Conservation (phyloP, 1,140 invertebrate species). For the Drosophila watanabei region DNA sequence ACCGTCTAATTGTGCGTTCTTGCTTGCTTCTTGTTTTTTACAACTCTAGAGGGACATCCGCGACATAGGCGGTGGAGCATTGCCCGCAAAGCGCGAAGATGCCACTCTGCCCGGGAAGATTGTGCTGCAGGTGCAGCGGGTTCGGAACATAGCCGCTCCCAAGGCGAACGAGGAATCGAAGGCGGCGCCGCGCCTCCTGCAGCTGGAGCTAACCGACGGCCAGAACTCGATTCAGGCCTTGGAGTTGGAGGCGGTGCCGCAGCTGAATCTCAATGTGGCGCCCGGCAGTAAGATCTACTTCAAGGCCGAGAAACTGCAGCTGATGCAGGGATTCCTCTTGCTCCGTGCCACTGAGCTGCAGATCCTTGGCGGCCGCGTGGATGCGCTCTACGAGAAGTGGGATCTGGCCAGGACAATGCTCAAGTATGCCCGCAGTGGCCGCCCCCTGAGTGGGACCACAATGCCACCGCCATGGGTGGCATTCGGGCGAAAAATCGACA, state of each 20-base stretch:
- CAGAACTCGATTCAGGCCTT: constrained; percentile 90
- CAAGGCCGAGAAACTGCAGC: constrained; percentile 87
- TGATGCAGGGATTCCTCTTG: constrained; percentile 90
- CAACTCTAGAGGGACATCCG: constrained; percentile 91
- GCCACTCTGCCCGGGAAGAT: constrained; percentile 88
- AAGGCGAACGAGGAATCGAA: constrained; percentile 95
- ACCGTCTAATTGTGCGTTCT: background rate
- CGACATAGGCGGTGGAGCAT: constrained; percentile 89
- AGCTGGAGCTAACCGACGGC: constrained; percentile 94
- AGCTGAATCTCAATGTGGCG: constrained; percentile 90
- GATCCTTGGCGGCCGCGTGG: constrained; percentile 93
- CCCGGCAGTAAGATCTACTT: constrained; percentile 91
- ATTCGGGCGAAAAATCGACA: constrained; percentile 92
- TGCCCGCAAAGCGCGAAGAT: constrained; percentile 88
- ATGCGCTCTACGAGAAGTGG: constrained; percentile 95
- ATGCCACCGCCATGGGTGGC: constrained; percentile 96
- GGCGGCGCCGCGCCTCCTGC: constrained; percentile 92
- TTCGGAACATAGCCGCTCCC: constrained; percentile 95
- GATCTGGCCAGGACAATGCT: constrained; percentile 93
- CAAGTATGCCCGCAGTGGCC: constrained; percentile 89
- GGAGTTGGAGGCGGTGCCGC: constrained; percentile 89
- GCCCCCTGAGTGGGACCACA: constrained; percentile 88
- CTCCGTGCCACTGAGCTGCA: constrained; percentile 89
- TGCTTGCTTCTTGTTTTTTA: background rate
- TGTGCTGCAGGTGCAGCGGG: constrained; percentile 94